phyloP scores from a whole-genome alignment of 2,888 invertebrate species.

The Callyntrura guangdongensis region DNA sequence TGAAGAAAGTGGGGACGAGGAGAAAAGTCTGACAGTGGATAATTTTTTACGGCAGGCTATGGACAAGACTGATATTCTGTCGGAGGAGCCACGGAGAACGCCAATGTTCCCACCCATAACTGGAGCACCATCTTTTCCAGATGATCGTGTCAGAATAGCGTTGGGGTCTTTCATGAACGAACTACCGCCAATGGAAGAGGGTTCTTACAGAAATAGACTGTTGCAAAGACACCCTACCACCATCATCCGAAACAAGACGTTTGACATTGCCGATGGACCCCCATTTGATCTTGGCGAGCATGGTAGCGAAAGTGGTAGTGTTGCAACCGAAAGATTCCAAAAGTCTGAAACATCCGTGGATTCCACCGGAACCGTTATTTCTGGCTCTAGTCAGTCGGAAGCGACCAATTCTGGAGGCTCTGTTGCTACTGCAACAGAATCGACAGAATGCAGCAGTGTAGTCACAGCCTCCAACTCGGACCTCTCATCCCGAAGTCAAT shows the following conservation, averaged over 20 bases:
- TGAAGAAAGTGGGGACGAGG: slow-evolving; percentile 25
- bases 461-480: slow-evolving; percentile 45
- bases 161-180: neutral
- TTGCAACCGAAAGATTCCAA: neutral
- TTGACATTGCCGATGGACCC: too few relatives aligned
- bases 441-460: neutral
- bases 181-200: neutral
- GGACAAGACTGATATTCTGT: slow-evolving; percentile 62
- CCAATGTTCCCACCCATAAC: slow-evolving; percentile 26
- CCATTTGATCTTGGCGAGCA: neutral
- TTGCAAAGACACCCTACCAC: neutral
- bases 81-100: neutral
- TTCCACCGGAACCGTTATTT: neutral
- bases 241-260: neutral
- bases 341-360: slow-evolving; percentile 18
- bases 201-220: neutral
- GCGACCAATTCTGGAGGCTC: neutral
- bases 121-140: neutral
- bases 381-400: neutral
- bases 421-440: neutral
- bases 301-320: neutral
- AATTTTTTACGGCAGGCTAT: too few relatives aligned
- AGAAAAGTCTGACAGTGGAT: too few relatives aligned
- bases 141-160: neutral
- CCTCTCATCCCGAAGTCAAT: slow-evolving; percentile 62